Evolutionary conservation across 2,797 vertebrate species (phyloP), one percentile per base, ranked within the genome.

Genomic region (Lates japonicus): DNA sequence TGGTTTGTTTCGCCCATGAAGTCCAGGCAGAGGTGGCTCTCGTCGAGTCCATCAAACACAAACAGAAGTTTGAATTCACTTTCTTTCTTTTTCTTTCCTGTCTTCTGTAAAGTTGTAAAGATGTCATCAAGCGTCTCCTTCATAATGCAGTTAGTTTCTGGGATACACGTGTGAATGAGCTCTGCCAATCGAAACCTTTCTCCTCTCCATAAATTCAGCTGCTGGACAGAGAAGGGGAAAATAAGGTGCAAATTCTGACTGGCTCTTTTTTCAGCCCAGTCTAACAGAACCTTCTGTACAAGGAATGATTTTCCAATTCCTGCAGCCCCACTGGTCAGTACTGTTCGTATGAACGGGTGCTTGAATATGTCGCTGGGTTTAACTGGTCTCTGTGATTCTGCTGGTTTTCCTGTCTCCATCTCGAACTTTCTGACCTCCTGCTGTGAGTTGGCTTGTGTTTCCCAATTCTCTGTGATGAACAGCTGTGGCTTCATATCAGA

Each of bases 61-160:
- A 76, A 76, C 25, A 76, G 48, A 55, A 76, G 29, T 54, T 46
- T 76, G 48, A 69, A 55, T 62, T 69, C n/a, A 52, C 64, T 68
- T 3, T 31, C 20, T 29, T 67, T 44, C 31, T n/a, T 31, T 16
- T 41, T n/a, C 51, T 63, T 74, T 63, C 65, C 35, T 57, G 73
- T 41, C 10, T 29, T 64, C 62, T 65, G 66, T 22, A 68, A 17
- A 19, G 35, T 16, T 46, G 25, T 70, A 29, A 76, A 62, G n/a
- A 76, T 39, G 49, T 61, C 39, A 61, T 69, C 39, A 11, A 78
- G 62, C 52, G 69, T 60, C 17, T 78, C 62, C 48, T 60, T 29
- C 9, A 37, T 52, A 14, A 72, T 72, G 3, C 48, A 7, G 4
- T 17, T 59, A 29, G 35, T 57, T 42, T 46, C 31, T 66, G 62